Conservation (phyloP, 2,888 invertebrate species). For the Oegoconia quadripuncta region DNA sequence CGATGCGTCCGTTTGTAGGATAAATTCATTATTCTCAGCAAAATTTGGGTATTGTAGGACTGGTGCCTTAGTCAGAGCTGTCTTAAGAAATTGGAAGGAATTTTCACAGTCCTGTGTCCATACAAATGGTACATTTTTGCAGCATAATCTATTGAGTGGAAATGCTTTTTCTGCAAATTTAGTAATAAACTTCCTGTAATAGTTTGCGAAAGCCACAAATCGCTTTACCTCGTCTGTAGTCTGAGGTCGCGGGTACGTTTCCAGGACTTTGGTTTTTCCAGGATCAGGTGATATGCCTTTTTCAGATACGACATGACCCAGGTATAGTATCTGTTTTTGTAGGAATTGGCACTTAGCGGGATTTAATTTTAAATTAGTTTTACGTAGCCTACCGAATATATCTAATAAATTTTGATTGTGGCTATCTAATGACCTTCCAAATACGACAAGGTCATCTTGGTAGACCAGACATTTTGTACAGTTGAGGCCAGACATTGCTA, state of each 20-base stretch:
- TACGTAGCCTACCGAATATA: not conserved
- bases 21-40: slow-evolving; percentile 4
- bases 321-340: no score
- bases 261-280: no score
- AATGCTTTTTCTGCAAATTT: not conserved
- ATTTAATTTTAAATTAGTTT: slow-evolving; percentile 6
- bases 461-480: slow-evolving; percentile 11
- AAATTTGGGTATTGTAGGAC: slow-evolving; percentile 5
- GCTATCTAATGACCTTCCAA: not conserved
- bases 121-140: not conserved
- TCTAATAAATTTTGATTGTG: not conserved
- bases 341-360: slow-evolving; percentile 13
- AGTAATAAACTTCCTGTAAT: not conserved
- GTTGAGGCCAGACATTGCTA: slow-evolving; percentile 16
- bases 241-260: no score
- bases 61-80: not conserved
- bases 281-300: slow-evolving; percentile 13
- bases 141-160: not conserved
- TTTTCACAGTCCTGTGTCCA: no score
- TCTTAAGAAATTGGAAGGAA: no score
- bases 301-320: slow-evolving; percentile 14
- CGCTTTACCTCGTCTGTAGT: slow-evolving; percentile 1
- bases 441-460: slow-evolving; percentile 1
- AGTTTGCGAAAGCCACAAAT: no score
- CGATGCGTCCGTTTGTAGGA: slow-evolving; percentile 6